Percentiles rank a stretch among this genome's conserved stretches.
Conservation (phyloP, 1,140 invertebrate genomes). For the Papilio helenus region DNA sequence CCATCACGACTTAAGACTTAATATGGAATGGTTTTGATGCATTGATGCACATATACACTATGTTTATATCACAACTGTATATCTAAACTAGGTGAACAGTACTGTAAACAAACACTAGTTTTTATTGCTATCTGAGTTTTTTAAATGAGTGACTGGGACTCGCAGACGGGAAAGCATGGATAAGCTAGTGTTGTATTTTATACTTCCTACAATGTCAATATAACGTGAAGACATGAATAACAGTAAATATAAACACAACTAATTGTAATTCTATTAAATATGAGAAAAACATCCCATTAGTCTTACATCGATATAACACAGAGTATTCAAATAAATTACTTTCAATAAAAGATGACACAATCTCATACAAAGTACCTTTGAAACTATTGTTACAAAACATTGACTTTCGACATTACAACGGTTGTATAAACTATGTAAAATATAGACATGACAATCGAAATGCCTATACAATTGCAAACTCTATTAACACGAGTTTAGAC, state of each 20-base stretch:
- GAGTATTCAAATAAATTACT: not conserved
- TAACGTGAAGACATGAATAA: not conserved
- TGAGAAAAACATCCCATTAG: not conserved
- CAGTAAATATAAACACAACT: not conserved
- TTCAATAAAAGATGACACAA: not conserved
- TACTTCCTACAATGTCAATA: too few relatives aligned
- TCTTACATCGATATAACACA: not conserved
- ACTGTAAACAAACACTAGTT: not conserved
- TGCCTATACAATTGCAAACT: not conserved
- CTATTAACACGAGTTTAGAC: not conserved
- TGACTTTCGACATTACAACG: not conserved
- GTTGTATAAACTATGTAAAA: not conserved
- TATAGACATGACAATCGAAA: not conserved
- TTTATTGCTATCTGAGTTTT: not conserved
- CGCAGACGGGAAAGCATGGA: too few relatives aligned
- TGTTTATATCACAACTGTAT: conserved; percentile 3
- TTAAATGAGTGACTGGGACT: too few relatives aligned
- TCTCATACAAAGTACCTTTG: not conserved
- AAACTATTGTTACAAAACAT: conserved; percentile 5
- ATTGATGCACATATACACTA: not conserved
- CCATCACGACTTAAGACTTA: not conserved
- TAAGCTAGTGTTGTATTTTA: too few relatives aligned
- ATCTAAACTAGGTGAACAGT: not conserved
- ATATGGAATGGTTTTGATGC: conserved; percentile 1
- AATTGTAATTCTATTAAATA: not conserved